Base-by-base conservation (phyloP, 2,797 vertebrate genomes). In the Echeneis naucrates region DNA sequence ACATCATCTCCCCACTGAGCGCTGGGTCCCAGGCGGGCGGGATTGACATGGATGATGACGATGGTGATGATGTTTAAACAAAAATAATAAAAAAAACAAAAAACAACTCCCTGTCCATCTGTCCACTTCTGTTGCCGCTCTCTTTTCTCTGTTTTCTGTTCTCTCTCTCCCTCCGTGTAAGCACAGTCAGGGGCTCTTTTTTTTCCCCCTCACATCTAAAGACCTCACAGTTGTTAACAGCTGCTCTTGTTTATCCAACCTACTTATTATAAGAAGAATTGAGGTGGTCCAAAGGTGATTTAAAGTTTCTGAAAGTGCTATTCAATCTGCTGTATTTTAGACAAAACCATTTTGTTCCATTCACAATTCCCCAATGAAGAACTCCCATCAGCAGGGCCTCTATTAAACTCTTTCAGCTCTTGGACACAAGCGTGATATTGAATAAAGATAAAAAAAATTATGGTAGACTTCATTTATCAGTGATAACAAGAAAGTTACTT, bases 21-120 rank as follows among this genome's bases (percentile, higher is more conserved):
- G 32, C 74, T 47, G 30, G 73, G 54, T 92, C 91, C 92, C 92
- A 53, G 35, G 87, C 58, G 91, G 84, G 81, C 65, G 77, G 72
- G 75, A 80, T 82, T 92, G 88, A 92, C 88, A 92, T 92, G 87
- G 88, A 91, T 93, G 92, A 94, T 91, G 92, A 92, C 90, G 85
- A 92, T 55, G 80, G 87, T 89, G 91, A 92, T 92, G 89, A 90
- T 88, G 88, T 93, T 90, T 88, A 85, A 91, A 92, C 14, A 67
- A 68, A 75, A 65, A 80, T 79, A n/a, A n/a, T n/a, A n/a, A n/a
- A n/a, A n/a, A n/a, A n/a, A n/a, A n/a, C n/a, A n/a, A n/a, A n/a
- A n/a, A n/a, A n/a, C n/a, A n/a, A 71, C 53, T 87, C 77, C 80
- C 80, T 68, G 85, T 90, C 93, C 91, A 89, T 92, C 88, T 92